Evolutionary conservation across 2,888 invertebrate genomes (phyloP).

Genomic region (Calameuta pallipes): DNA sequence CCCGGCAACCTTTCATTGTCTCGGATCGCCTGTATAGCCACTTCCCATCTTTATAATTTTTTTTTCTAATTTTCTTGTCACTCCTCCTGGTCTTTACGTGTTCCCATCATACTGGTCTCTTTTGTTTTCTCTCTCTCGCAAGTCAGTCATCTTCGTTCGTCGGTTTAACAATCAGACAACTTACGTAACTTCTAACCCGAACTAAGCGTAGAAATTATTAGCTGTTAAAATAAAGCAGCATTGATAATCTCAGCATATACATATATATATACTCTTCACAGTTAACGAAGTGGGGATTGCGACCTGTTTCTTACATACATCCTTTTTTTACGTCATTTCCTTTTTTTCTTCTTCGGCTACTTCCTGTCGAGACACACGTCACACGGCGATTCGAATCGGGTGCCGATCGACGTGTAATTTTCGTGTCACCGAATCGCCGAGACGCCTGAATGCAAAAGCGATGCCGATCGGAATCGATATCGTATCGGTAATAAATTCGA

Average conservation of each 20-base stretch:
- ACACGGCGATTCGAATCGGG: neutral
- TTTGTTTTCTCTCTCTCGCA: neutral
- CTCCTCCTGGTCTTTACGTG: neutral
- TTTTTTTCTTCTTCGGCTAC: neutral
- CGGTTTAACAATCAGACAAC: neutral
- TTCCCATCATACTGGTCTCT: neutral
- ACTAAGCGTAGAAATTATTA: neutral
- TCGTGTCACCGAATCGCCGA: neutral
- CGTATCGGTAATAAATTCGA: neutral
- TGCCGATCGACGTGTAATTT: neutral
- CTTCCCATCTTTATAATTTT: neutral
- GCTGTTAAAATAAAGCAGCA: neutral
- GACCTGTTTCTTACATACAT: neutral
- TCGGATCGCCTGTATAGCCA: neutral
- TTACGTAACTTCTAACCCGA: neutral
- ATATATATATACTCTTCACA: neutral
- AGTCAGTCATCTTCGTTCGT: neutral
- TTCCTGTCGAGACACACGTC: neutral
- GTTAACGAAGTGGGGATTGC: neutral
- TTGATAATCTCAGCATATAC: neutral
- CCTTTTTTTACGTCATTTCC: neutral
- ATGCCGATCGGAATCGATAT: neutral
- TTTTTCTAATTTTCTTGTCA: neutral
- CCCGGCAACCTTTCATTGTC: constrained; percentile 14
- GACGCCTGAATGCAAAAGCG: neutral